A percentile compares a stretch with the other conserved stretches of the same genome.
Conservation (phyloP, 2,888 invertebrate species). For the Augiades crinisus region DNA sequence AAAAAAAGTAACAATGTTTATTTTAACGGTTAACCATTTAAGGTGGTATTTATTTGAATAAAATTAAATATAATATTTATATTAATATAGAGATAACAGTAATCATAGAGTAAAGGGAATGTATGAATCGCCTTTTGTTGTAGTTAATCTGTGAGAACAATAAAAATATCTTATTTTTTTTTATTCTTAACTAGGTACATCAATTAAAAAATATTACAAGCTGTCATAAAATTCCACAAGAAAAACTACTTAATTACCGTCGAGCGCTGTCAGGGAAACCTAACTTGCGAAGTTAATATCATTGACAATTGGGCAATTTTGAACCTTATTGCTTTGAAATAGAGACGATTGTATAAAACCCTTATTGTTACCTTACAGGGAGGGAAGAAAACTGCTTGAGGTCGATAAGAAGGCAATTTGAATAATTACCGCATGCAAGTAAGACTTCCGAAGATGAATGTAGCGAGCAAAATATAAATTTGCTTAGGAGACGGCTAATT, state of each 20-base stretch:
- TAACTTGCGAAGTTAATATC: not conserved
- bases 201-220: not conserved
- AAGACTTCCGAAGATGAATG: slow-evolving; percentile 69
- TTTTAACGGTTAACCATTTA: no score
- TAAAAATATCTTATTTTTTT: no score
- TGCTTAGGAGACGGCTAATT: slow-evolving; percentile 24
- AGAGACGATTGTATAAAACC: not conserved
- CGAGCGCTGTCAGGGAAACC: slow-evolving; percentile 2
- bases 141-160: no score
- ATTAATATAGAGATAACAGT: no score
- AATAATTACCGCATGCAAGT: slow-evolving; percentile 65
- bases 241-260: slow-evolving; percentile 22
- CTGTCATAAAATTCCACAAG: not conserved
- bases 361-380: slow-evolving; percentile 35
- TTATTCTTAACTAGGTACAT: not conserved
- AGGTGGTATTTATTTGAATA: no score
- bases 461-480: slow-evolving; percentile 32
- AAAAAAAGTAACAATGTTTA: no score
- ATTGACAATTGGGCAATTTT: not conserved
- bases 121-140: no score
- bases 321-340: not conserved
- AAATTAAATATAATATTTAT: no score
- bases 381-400: slow-evolving; percentile 62
- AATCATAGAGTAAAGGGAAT: no score
- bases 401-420: slow-evolving; percentile 71